phyloP scores from a whole-genome alignment of 2,888 invertebrate species.

The Frankliniella intonsa region DNA sequence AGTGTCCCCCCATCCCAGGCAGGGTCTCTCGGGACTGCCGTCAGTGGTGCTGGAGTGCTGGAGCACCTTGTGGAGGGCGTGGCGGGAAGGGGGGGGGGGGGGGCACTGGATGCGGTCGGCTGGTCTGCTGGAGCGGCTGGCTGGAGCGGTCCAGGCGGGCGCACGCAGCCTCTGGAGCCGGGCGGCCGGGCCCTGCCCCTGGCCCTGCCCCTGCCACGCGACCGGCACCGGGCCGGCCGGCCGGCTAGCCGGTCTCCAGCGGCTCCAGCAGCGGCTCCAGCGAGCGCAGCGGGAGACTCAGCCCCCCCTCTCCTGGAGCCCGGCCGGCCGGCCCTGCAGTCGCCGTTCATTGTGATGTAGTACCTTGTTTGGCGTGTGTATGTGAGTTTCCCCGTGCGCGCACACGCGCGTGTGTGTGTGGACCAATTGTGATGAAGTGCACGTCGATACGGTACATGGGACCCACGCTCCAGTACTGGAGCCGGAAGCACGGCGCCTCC shows the following conservation, averaged over 20 bases:
- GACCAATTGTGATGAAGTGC: slow-evolving; percentile 6
- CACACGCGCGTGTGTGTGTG: neutral
- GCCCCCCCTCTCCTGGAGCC: neutral
- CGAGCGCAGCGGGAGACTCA: too few relatives aligned
- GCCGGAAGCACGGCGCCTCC: too few relatives aligned
- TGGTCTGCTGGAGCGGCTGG: neutral
- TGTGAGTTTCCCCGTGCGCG: neutral
- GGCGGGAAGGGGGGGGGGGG: neutral
- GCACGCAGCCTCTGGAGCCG: slow-evolving; percentile 6
- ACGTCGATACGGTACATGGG: neutral
- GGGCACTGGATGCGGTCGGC: neutral
- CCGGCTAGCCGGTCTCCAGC: neutral
- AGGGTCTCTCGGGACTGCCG: neutral
- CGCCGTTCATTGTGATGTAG: slow-evolving; percentile 21
- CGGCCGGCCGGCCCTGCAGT: neutral
- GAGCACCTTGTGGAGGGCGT: neutral
- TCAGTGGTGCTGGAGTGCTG: neutral
- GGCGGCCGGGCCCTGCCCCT: neutral
- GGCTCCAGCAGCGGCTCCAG: too few relatives aligned
- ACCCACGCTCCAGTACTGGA: too few relatives aligned
- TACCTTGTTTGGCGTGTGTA: neutral
- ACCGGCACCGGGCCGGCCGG: neutral
- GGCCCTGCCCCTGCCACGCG: neutral
- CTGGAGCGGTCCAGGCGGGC: neutral
- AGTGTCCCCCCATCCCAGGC: too few relatives aligned